These are phyloP conservation scores for Anseranas semipalmata DNA, from an alignment of 2,113 vertebrate species.

Conservation along the genomic window DNA sequence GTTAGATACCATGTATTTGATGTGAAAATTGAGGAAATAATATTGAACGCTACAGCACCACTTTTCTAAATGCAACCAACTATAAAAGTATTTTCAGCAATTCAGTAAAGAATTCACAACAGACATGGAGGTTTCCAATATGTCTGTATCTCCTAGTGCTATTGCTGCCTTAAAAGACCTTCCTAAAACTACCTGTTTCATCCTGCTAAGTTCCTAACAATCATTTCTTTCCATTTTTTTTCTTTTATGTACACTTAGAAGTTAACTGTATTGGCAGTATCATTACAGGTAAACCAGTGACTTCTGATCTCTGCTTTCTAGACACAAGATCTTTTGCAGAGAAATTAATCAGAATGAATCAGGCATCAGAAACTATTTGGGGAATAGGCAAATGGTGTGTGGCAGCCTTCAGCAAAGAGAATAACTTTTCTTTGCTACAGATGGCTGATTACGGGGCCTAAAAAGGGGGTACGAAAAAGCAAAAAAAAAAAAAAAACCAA, in stretches of 20 bases:
- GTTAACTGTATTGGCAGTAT: background rate
- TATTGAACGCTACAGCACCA: background rate
- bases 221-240: background rate
- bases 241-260: background rate
- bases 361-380: background rate
- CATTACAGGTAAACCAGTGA: background rate
- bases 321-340: background rate
- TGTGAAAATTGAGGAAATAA: background rate
- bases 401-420: background rate
- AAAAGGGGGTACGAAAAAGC: background rate
- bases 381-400: background rate
- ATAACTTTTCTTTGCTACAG: background rate
- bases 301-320: background rate
- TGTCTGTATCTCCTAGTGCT: background rate
- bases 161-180: background rate
- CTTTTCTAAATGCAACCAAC: background rate
- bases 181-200: background rate
- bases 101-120: background rate
- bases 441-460: background rate
- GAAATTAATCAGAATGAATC: background rate
- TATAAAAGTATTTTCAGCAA: background rate
- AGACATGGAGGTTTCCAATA: background rate
- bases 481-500: background rate
- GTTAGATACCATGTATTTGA: background rate
- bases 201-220: background rate